phyloP scores from a whole-genome alignment of 2,888 invertebrate genomes.

The Erebia palarica region DNA sequence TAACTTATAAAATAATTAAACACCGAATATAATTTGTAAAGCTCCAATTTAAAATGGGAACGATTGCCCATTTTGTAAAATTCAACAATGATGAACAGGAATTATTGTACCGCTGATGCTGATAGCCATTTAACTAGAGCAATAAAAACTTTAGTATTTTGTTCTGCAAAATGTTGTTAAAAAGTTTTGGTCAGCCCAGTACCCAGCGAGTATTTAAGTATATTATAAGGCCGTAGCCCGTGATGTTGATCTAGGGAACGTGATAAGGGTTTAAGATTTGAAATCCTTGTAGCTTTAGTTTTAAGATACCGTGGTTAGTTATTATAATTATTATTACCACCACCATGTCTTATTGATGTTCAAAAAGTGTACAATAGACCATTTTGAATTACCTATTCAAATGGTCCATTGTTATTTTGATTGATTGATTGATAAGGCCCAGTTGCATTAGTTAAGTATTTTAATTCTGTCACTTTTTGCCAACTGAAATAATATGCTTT shows the following conservation, averaged over 20 bases:
- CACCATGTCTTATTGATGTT: no score
- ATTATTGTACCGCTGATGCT: constrained; percentile 21
- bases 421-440: no score
- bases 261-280: neutral
- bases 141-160: constrained; percentile 17
- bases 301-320: no score
- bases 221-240: neutral
- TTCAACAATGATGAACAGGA: constrained; percentile 17
- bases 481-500: no score
- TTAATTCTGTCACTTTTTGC: no score
- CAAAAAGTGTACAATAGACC: no score
- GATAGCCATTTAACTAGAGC: constrained; percentile 22
- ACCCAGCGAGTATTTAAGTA: neutral
- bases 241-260: neutral
- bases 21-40: constrained; percentile 15
- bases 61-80: constrained; percentile 18
- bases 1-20: constrained; percentile 22
- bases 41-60: constrained; percentile 18
- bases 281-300: no score
- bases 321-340: no score
- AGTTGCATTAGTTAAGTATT: no score
- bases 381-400: no score
- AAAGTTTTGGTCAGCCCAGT: neutral
- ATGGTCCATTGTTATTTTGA: no score
- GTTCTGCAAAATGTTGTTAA: neutral